A percentile compares a stretch with the other conserved stretches of the same genome.
Evolutionary conservation across 1,140 invertebrate species (phyloP).

Genomic region (Protaetia brevitarsis): DNA sequence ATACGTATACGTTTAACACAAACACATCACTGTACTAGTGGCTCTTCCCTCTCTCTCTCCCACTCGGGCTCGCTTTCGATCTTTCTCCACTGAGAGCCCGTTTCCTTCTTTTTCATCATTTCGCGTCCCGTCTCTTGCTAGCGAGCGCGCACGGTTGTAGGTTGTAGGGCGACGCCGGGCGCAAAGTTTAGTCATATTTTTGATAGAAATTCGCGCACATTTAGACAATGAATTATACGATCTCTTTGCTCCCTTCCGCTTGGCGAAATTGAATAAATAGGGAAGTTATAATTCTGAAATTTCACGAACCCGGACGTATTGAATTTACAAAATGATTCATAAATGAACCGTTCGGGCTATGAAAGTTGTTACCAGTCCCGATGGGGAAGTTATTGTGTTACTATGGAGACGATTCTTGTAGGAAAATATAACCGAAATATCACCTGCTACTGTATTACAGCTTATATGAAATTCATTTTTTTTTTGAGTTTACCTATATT

Average conservation of each 20-base stretch:
- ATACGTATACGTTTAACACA: conserved; percentile 12
- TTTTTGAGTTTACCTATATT: too few species aligned
- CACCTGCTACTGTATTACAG: too few species aligned
- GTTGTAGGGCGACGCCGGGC: background rate
- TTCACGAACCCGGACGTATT: too few species aligned
- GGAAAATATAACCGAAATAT: too few species aligned
- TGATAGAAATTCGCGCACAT: background rate
- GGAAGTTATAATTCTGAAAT: too few species aligned
- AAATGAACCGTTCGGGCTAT: too few species aligned
- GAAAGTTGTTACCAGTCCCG: too few species aligned
- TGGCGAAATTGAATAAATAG: background rate
- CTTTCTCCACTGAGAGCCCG: background rate
- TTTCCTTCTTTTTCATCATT: background rate
- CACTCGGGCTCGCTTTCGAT: background rate
- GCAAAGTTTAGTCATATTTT: background rate
- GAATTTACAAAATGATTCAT: too few species aligned
- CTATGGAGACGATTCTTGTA: too few species aligned
- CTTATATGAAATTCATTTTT: too few species aligned
- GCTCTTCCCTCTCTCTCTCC: background rate
- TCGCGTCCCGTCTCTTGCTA: background rate
- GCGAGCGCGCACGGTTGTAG: too few species aligned
- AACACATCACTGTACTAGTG: conserved; percentile 14
- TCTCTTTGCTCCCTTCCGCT: background rate
- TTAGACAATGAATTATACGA: background rate
- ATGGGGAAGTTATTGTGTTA: too few species aligned